Base-by-base conservation (phyloP, 2,888 invertebrate genomes). In the Lydus trimaculatus region DNA sequence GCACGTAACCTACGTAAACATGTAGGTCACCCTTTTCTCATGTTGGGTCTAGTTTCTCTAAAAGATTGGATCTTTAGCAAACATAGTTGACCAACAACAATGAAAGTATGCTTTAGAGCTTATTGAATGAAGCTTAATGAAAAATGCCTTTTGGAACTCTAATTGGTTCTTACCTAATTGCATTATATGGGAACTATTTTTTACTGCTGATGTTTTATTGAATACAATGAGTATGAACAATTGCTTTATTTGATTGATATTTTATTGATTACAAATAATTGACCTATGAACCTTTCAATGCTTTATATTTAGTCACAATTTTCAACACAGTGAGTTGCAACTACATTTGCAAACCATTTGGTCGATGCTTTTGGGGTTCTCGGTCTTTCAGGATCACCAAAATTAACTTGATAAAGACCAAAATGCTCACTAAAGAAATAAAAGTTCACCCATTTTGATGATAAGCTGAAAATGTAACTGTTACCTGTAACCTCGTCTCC, bases 321-420 rank as follows among this genome's bases (percentile, higher is more conserved):
- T 17, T 33, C 33, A 5, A 23, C 17, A 63, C 76, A 75, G 67
- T 73, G 64, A 1, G 85, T 84, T 67, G 84, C 83, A 56, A 88
- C 86, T 25, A 91, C 84, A 60, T 87, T 82, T 74, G 87, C 88
- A 81, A 88, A 90, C 75, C 89, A 86, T 52, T 82, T 78, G 0
- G 88, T 88, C 0, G 93, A 94, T 56, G 87, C 87, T 80, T 92
- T 91, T 0, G 91, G 88, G 0, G 87, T 90, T 73, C 94, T 87
- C 1, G 88, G 86, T 71, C 89, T 88, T 0, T 87, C 85, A 0
- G 88, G 85, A 75, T 88, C 88, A 2, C 84, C 81, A 79, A 91
- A 92, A 79, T 94, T 89, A 0, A 94, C 91, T 75, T 89, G 86
- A 75, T 90, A 91, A 0, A 94, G 76, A 6, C 94, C 94, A 82